These are phyloP conservation scores for Xestia rhomboidea DNA, from an alignment of 2,888 invertebrate genomes.

Conservation along the genomic window DNA sequence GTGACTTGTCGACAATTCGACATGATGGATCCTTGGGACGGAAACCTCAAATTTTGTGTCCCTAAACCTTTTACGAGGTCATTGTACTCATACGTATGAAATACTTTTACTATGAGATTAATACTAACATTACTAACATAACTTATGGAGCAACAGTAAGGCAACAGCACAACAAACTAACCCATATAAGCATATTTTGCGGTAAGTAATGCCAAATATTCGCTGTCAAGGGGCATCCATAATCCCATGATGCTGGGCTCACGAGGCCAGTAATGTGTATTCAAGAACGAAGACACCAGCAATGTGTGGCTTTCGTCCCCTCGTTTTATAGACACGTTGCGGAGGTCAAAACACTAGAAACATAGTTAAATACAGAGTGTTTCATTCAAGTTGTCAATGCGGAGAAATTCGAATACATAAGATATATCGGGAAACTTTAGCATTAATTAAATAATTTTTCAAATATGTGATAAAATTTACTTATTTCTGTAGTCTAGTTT, in stretches of 20 bases:
- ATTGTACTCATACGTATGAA: neutral
- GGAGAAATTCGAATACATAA: neutral
- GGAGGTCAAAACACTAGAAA: conserved; percentile 81
- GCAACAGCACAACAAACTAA: conserved; percentile 54
- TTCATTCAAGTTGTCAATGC: neutral
- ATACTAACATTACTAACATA: neutral
- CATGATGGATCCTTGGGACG: neutral
- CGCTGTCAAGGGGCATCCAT: conserved; percentile 80
- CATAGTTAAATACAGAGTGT: neutral
- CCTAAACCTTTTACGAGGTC: neutral
- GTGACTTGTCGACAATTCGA: neutral
- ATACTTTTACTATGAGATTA: neutral
- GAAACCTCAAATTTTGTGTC: neutral
- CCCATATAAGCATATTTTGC: conserved; percentile 80
- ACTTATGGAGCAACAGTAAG: neutral
- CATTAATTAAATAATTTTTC: neutral
- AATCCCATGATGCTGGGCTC: conserved; percentile 88
- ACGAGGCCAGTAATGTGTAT: conserved; percentile 87
- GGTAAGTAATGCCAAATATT: conserved; percentile 78
- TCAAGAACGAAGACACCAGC: conserved; percentile 86
- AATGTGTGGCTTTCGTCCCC: conserved; percentile 82
- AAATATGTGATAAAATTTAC: neutral
- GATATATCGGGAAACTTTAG: neutral
- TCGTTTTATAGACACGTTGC: conserved; percentile 78
- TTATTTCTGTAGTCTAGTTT: neutral